These are phyloP conservation scores for Drosophila helvetica DNA, from an alignment of 2,888 invertebrate species.

Conservation along the genomic window DNA sequence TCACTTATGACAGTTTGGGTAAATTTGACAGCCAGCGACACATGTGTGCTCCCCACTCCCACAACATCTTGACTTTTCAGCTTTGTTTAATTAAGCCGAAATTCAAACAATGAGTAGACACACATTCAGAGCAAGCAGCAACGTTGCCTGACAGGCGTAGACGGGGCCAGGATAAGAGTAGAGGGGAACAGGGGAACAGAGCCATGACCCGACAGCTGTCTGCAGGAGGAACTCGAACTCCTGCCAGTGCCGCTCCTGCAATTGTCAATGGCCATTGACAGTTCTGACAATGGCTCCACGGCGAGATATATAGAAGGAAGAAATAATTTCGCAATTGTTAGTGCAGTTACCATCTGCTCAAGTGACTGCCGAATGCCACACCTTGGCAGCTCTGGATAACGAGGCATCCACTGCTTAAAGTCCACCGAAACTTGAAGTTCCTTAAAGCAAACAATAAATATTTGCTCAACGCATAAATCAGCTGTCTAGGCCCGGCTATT, in stretches of 20 bases:
- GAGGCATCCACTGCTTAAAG: conserved; percentile 2
- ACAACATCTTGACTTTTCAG: conserved; percentile 56
- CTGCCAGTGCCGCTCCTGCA: conserved; percentile 44
- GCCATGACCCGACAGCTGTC: conserved; percentile 15
- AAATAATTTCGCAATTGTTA: conserved; percentile 67
- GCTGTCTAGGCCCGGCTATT: conserved; percentile 68
- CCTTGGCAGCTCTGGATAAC: conserved; percentile 33
- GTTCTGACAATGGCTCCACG: conserved; percentile 54
- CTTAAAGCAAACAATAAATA: conserved; percentile 58
- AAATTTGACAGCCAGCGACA: conserved; percentile 41
- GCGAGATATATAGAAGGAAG: conserved; percentile 11
- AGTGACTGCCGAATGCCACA: conserved; percentile 34
- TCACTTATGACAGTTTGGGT: conserved; percentile 54
- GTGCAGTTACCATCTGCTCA: conserved; percentile 60
- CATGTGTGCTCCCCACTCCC: conserved; percentile 11
- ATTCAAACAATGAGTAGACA: conserved; percentile 63
- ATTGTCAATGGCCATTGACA: conserved; percentile 70
- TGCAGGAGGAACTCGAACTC: conserved; percentile 7
- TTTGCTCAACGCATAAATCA: conserved; percentile 69
- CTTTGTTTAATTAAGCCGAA: conserved; percentile 74
- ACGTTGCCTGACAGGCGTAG: conserved; percentile 21
- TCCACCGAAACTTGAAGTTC: conserved; percentile 45
- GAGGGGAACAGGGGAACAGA: too few relatives aligned
- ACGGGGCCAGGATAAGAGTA: conserved; percentile 31
- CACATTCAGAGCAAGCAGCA: conserved; percentile 10